Percentiles rank a stretch among this genome's conserved stretches.
Evolutionary conservation across 1,140 invertebrate genomes (phyloP).

Genomic region (Bombus sylvicola): DNA sequence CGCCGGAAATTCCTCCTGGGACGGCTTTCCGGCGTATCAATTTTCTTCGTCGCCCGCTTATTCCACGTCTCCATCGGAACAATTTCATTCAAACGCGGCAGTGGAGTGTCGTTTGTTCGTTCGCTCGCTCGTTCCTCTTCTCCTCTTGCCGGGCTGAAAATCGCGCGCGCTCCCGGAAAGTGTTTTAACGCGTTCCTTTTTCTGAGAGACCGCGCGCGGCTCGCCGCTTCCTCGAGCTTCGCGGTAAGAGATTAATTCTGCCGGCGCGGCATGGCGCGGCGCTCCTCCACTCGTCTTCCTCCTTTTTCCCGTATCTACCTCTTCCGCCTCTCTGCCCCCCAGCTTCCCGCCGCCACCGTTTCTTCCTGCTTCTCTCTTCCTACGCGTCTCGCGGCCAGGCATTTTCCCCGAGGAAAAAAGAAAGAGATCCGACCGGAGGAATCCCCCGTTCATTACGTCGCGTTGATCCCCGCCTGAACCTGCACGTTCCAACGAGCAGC

Average conservation of each 20-base stretch:
- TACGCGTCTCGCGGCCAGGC: constrained; percentile 17
- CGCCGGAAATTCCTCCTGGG: constrained; percentile 45
- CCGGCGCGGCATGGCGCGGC: constrained; percentile 9
- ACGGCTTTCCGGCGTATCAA: constrained; percentile 52
- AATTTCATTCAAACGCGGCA: constrained; percentile 48
- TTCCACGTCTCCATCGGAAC: constrained; percentile 49
- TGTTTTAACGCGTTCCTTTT: constrained; percentile 48
- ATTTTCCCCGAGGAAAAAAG: background rate
- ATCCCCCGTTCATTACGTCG: constrained; percentile 44
- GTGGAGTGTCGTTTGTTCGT: constrained; percentile 23
- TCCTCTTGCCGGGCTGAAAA: constrained; percentile 47
- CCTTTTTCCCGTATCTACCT: background rate
- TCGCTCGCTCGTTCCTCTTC: background rate
- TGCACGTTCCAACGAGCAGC: background rate
- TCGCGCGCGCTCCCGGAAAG: constrained; percentile 30
- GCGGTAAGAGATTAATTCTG: constrained; percentile 67
- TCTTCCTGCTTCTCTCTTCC: background rate
- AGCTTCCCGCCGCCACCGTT: constrained; percentile 6
- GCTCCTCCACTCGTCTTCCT: constrained; percentile 39
- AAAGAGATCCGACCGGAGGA: constrained; percentile 30
- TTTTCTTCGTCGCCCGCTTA: constrained; percentile 52
- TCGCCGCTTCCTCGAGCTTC: constrained; percentile 63
- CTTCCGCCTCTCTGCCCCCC: background rate
- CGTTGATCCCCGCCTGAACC: constrained; percentile 42
- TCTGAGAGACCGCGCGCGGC: constrained; percentile 31